A percentile compares a stretch with the other conserved stretches of the same genome.
phyloP scores from a whole-genome alignment of 2,113 vertebrate species.

The Leucopternis melanops region DNA sequence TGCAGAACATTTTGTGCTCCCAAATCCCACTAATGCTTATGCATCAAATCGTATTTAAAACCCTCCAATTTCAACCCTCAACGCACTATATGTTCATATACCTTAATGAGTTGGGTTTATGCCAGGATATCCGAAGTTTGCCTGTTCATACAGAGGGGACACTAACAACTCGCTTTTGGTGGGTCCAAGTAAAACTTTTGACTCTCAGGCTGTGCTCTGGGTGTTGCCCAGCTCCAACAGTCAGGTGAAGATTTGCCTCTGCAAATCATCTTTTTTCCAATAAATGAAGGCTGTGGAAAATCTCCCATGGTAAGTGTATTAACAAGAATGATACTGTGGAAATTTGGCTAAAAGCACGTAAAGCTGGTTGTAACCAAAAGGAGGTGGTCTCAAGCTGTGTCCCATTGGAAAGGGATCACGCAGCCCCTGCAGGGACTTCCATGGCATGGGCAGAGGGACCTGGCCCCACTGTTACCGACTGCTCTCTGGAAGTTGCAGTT shows the following conservation, averaged over 20 bases:
- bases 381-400: neutral
- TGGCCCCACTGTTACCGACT: neutral
- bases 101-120: neutral
- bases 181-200: neutral
- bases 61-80: neutral
- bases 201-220: neutral
- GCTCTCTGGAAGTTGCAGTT: neutral
- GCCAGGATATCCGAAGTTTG: neutral
- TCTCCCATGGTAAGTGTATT: neutral
- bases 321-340: neutral
- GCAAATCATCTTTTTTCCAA: neutral
- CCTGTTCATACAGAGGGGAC: neutral
- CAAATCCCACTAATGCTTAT: neutral
- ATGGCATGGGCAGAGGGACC: neutral
- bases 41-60: neutral
- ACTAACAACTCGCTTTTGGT: neutral
- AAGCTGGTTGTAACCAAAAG: neutral
- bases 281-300: neutral
- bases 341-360: neutral
- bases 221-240: neutral
- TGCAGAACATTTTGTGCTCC: neutral
- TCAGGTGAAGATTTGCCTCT: neutral
- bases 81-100: fast-evolving
- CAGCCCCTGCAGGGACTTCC: neutral
- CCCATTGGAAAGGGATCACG: neutral